Base-by-base conservation (phyloP, 2,797 vertebrate genomes). In the Lepus townsendii region DNA sequence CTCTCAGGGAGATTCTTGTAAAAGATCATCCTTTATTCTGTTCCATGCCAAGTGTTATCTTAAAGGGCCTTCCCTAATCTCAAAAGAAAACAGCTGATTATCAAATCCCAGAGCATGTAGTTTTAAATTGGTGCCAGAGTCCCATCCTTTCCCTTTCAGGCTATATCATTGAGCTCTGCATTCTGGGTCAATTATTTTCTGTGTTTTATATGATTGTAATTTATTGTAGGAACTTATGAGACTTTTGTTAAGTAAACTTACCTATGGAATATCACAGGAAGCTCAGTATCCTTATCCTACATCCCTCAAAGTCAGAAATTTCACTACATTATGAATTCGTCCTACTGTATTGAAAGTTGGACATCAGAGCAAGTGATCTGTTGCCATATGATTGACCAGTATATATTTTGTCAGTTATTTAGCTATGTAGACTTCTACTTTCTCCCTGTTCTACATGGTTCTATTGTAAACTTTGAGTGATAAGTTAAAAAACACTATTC, bases 11-110 rank as follows among this genome's bases (percentile, higher is more conserved):
- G 26, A 19, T 22, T 63, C 6, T 95, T 10, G 0, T 91, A 60
- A 96, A 84, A 96, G 50, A 38, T n/a, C 32, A 54, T 62, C 35
- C n/a, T 95, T 83, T 75, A 73, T 85, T 30, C 27, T 32, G 13
- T 27, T 83, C n/a, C n/a, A 60, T 27, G 71, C 78, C 47, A 90
- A 73, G 3, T 47, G 14, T 90, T 87, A 30, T 73, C 72, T 91
- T 38, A 52, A 91, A 96, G 38, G 60, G 16, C 19, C 77, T 52
- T 0, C 52, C 54, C 10, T 80, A 54, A 83, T 69, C 9, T 30
- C 54, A 5, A 10, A 32, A 76, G 88, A 73, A 66, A n/a, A 87
- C 7, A 38, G 17, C 8, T 83, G 4, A 22, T 65, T 30, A 26
- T 78, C 65, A 52, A 89, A 54, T 38, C 24, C 13, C 50, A 10